Percentiles rank a stretch among this genome's conserved stretches.
Evolutionary conservation across 2,113 vertebrate species (phyloP).

Genomic region (Oncorhynchus clarkii): DNA sequence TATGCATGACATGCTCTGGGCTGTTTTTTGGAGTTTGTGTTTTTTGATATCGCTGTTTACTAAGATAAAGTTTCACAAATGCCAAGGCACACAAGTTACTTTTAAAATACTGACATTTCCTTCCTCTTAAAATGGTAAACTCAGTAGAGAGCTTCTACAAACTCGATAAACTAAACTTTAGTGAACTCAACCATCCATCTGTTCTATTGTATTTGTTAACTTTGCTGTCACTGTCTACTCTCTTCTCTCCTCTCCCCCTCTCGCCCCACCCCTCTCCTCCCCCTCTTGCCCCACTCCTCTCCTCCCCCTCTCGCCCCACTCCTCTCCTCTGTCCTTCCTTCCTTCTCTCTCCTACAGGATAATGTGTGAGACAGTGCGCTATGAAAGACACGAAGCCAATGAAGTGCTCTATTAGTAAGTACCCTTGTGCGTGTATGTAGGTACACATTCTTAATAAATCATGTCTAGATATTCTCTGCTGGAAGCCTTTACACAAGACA

Average conservation of each 20-base stretch:
- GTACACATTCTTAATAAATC: background rate
- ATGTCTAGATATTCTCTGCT: background rate
- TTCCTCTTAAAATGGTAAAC: background rate
- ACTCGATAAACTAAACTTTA: too few relatives aligned
- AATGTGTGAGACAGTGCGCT: constrained; percentile 97
- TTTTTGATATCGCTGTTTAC: constrained; percentile 26
- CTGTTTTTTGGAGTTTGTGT: too few relatives aligned
- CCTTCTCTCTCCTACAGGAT: constrained; percentile 74
- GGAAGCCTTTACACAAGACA: too few relatives aligned
- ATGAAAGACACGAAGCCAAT: constrained; percentile 96
- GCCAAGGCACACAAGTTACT: background rate
- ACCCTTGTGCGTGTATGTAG: background rate
- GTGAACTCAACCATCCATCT: too few relatives aligned
- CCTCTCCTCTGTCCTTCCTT: constrained; percentile 18
- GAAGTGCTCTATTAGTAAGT: constrained; percentile 98
- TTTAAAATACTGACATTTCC: constrained; percentile 6
- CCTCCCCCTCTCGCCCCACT: background rate
- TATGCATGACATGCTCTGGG: too few relatives aligned
- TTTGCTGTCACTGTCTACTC: too few relatives aligned
- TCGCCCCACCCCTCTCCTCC: too few relatives aligned
- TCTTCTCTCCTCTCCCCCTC: too few relatives aligned
- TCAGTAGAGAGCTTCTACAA: too few relatives aligned
- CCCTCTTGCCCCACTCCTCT: background rate
- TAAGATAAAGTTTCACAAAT: background rate
- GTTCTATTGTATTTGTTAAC: too few relatives aligned